phyloP scores from a whole-genome alignment of 2,113 vertebrate species.

The Gallinago media region DNA sequence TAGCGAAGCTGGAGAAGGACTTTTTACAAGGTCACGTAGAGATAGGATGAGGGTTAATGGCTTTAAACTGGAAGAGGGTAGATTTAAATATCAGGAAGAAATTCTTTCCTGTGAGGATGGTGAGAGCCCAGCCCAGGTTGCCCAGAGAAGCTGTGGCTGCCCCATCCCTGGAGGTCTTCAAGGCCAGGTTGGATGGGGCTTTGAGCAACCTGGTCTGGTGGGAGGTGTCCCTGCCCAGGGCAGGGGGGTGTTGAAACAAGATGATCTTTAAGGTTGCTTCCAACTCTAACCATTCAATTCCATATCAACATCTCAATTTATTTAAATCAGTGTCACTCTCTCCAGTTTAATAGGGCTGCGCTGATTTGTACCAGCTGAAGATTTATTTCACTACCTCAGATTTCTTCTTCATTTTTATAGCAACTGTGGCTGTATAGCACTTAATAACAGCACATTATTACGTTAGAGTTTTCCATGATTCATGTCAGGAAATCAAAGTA shows the following conservation, averaged over 20 bases:
- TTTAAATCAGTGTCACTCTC: background rate
- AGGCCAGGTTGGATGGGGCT: background rate
- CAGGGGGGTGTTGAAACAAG: background rate
- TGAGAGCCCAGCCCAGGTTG: background rate
- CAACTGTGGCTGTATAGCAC: background rate
- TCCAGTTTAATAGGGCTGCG: background rate
- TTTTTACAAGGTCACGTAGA: background rate
- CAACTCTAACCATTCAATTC: background rate
- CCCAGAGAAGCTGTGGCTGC: background rate
- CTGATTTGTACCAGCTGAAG: background rate
- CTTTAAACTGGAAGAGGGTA: background rate
- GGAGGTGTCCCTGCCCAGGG: background rate
- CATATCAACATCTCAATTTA: background rate
- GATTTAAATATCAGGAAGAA: background rate
- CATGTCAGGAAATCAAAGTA: background rate
- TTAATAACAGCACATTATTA: background rate
- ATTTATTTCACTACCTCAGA: background rate
- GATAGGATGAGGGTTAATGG: background rate
- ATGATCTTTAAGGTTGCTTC: background rate
- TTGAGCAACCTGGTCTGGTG: background rate
- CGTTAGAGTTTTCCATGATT: constrained; percentile 27
- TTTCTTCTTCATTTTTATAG: background rate
- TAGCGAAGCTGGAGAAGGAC: background rate
- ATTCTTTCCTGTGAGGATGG: background rate
- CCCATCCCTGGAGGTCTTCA: background rate